Evolutionary conservation across 2,797 vertebrate species (phyloP).

Genomic region (Micrastur ruficollis): DNA sequence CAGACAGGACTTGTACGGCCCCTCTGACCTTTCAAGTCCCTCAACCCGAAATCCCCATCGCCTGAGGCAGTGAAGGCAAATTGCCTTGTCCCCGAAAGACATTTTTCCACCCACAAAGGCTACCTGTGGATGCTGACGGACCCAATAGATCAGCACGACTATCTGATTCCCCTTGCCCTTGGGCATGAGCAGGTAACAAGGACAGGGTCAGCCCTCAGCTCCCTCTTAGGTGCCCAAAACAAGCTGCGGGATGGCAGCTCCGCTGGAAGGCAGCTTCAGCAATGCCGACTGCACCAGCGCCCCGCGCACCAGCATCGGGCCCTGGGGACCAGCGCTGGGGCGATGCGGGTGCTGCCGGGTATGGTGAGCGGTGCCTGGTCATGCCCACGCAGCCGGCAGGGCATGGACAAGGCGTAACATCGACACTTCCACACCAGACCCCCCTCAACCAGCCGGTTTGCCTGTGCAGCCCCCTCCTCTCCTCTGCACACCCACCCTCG

Average conservation of each 20-base stretch:
- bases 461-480: not conserved
- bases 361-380: fast-evolving
- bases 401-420: not conserved
- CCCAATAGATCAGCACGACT: fast-evolving
- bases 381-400: not conserved
- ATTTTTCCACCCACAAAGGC: not conserved
- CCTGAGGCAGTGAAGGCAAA: not conserved
- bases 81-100: not conserved
- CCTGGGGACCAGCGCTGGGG: not conserved
- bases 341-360: fast-evolving
- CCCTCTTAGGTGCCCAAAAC: not conserved
- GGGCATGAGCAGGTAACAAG: not conserved
- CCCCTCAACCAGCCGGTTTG: not conserved
- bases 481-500: fast-evolving
- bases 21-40: not conserved
- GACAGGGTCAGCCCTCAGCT: not conserved
- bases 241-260: not conserved
- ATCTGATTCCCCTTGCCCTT: not conserved
- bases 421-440: not conserved
- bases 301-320: fast-evolving
- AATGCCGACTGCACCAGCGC: fast-evolving
- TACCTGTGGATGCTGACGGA: not conserved
- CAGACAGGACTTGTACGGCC: not conserved
- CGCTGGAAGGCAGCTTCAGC: not conserved
- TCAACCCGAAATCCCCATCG: not conserved